A percentile compares a stretch with the other conserved stretches of the same genome.
Evolutionary conservation across 2,797 vertebrate genomes (phyloP).

Genomic region (Tangara arthus): DNA sequence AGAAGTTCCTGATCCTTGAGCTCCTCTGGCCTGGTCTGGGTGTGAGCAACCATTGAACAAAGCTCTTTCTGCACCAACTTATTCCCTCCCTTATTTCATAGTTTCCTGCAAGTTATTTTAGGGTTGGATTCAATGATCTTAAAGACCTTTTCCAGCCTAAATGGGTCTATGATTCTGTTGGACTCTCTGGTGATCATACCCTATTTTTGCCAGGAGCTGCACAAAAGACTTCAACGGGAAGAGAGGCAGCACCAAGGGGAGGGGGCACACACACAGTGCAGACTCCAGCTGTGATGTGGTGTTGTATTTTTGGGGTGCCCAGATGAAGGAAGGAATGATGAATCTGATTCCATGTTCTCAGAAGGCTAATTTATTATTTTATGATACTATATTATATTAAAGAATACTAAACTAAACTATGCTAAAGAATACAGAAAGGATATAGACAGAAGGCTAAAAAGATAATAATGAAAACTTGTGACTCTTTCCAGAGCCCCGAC

Average conservation of each 20-base stretch:
- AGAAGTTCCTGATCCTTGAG: not conserved
- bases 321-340: not conserved
- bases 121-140: fast-evolving
- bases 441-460: not conserved
- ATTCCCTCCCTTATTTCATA: not conserved
- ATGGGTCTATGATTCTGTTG: not conserved
- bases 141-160: not conserved
- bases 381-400: not conserved
- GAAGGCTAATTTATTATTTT: not conserved
- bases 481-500: not conserved
- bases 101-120: not conserved
- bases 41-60: not conserved
- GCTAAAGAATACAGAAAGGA: not conserved
- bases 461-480: fast-evolving
- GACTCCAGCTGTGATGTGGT: not conserved
- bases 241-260: not conserved
- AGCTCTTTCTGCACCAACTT: not conserved
- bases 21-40: not conserved
- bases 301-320: not conserved
- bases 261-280: not conserved
- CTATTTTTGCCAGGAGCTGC: not conserved
- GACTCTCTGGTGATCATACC: no score
- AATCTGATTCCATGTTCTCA: not conserved
- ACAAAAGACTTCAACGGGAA: not conserved
- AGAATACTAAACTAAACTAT: not conserved